Percentiles rank a stretch among this genome's conserved stretches.
These are phyloP conservation scores for Plusia festucae DNA, from an alignment of 2,888 invertebrate species.

Conservation along the genomic window DNA sequence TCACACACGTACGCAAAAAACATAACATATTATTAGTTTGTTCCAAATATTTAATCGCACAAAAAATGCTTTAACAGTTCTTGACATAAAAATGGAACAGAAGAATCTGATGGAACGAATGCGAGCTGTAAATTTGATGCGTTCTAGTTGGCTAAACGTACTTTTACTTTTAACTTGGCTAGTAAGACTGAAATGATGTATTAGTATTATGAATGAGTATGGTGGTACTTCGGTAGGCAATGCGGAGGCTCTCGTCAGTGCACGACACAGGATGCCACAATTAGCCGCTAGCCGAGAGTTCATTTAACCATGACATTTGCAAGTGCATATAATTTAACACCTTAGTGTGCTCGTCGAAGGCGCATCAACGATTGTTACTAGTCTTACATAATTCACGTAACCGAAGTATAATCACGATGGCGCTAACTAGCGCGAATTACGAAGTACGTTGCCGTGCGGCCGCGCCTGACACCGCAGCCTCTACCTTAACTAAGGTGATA, in stretches of 20 bases:
- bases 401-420: conserved; percentile 35
- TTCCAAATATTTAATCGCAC: conserved; percentile 49
- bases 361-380: conserved; percentile 27
- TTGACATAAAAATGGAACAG: conserved; percentile 40
- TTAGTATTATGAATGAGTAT: conserved; percentile 7
- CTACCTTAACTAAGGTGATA: conserved; percentile 33
- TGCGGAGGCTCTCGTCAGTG: not conserved
- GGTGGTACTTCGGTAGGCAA: not conserved
- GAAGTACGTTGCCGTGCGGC: conserved; percentile 18
- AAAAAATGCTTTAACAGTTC: conserved; percentile 56
- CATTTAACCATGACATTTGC: conserved; percentile 59
- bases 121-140: conserved; percentile 27
- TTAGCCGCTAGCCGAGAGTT: conserved; percentile 35
- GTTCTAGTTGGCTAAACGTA: conserved; percentile 41
- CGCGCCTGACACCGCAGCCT: conserved; percentile 24
- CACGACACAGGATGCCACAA: conserved; percentile 45
- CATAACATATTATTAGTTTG: conserved; percentile 44
- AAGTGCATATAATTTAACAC: conserved; percentile 42
- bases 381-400: conserved; percentile 54
- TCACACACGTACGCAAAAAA: conserved; percentile 54
- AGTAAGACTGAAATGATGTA: conserved; percentile 5
- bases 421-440: conserved; percentile 40
- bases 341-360: conserved; percentile 33
- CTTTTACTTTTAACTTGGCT: conserved; percentile 49
- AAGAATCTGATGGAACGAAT: conserved; percentile 27